These are phyloP conservation scores for Desoria tigrina DNA, from an alignment of 2,888 invertebrate genomes.

Conservation along the genomic window DNA sequence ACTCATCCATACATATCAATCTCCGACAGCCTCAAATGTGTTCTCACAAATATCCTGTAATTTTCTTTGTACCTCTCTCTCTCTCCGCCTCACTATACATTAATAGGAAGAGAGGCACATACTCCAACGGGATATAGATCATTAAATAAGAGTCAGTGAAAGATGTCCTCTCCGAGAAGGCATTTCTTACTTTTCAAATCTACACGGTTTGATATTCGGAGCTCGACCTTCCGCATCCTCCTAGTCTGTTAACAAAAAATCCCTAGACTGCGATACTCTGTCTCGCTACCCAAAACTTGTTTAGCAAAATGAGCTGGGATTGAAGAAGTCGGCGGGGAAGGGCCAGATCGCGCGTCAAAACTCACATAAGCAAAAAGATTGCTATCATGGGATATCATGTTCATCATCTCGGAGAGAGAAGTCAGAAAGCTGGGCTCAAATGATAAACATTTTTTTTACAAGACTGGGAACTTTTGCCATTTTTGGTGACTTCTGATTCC, in stretches of 20 bases:
- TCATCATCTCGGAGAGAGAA: slow-evolving; percentile 30
- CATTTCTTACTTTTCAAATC: slow-evolving; percentile 20
- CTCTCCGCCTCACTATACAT: slow-evolving; percentile 16
- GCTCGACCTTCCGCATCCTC: background rate
- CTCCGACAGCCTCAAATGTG: slow-evolving; percentile 30
- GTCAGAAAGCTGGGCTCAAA: background rate
- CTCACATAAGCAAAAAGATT: slow-evolving; percentile 33
- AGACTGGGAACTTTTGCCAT: slow-evolving; percentile 21
- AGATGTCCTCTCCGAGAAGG: slow-evolving; percentile 15
- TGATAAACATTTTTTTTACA: slow-evolving; percentile 34
- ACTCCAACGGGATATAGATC: slow-evolving; percentile 12
- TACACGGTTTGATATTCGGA: background rate
- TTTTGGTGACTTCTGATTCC: slow-evolving; percentile 30
- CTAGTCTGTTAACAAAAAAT: background rate
- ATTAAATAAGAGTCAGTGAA: slow-evolving; percentile 20
- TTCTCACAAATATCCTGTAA: slow-evolving; percentile 36
- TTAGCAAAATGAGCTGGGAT: slow-evolving; percentile 8
- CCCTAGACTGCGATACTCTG: background rate
- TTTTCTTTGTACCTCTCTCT: slow-evolving; percentile 21
- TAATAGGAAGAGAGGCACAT: background rate
- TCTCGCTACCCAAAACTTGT: background rate
- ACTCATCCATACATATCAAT: slow-evolving; percentile 45
- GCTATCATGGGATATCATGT: slow-evolving; percentile 39
- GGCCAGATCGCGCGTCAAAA: slow-evolving; percentile 13
- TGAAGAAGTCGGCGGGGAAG: too few relatives aligned